Evolutionary conservation across 2,888 invertebrate species (phyloP), one percentile per base, ranked within the genome.

Genomic region (Idaea aversata): DNA sequence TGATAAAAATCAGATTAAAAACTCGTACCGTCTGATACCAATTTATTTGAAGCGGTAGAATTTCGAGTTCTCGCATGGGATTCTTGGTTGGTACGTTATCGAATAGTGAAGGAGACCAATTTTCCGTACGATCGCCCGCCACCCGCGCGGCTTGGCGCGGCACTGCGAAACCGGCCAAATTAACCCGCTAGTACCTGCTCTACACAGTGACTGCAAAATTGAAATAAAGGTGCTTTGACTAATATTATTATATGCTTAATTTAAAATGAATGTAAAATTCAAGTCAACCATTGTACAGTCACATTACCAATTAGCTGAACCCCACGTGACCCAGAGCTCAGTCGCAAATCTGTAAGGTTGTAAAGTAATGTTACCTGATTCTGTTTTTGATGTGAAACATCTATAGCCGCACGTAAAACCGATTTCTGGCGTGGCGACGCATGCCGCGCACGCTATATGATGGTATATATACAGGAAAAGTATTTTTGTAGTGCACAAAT

Each of bases 81-180:
- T 89, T 86, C 7, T 47, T 47, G 10, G 47, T 89, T 90, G 84
- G 47, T 47, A 47, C 88, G 83, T 90, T 90, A 90, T 90, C 86
- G 81, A 87, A 89, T 86, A 81, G 84, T 65, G 83, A 79, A 85
- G 85, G 83, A 86, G 87, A 79, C 85, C 90, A 91, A 91, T 91
- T 91, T 91, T 90, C 88, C 88, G 86, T 90, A 81, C 83, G 87
- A 88, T 85, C 86, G 87, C 88, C 77, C 83, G 72, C 79, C 74
- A 79, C 82, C 78, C 81, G 77, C 74, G 72, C 72, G 64, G 70
- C 69, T 68, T 72, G 72, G 75, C 75, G 77, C 79, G 76, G 75
- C 76, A 78, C 79, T 80, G 76, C 78, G 79, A 77, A 74, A 73
- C 76, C 83, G 83, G 76, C 86, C 86, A 88, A 90, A 90, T 90